Percentiles rank a stretch among this genome's conserved stretches.
Conservation (phyloP, 2,113 vertebrate species). For the Procavia capensis region DNA sequence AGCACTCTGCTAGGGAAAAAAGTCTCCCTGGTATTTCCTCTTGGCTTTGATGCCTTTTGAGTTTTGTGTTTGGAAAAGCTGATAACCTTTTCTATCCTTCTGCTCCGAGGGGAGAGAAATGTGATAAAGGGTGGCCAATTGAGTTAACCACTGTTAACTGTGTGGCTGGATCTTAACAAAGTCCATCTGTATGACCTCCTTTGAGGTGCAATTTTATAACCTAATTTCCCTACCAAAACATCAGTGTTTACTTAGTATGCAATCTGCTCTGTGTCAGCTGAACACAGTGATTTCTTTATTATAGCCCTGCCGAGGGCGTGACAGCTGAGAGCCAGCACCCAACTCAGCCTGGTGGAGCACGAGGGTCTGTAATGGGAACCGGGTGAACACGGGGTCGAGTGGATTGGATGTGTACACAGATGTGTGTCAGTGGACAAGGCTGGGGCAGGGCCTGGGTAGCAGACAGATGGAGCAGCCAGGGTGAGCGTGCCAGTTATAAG, state of each 20-base stretch:
- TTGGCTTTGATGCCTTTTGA: not conserved
- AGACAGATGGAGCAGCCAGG: not conserved
- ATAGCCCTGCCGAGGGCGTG: slow-evolving; percentile 85
- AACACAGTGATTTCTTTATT: slow-evolving; percentile 96
- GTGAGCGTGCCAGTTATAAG: not conserved
- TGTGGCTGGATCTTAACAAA: slow-evolving; percentile 84
- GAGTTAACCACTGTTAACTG: slow-evolving; percentile 80
- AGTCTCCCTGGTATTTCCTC: not conserved
- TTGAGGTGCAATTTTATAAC: slow-evolving; percentile 87
- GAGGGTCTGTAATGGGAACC: slow-evolving; percentile 90
- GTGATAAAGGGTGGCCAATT: slow-evolving; percentile 74
- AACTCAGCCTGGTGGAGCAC: slow-evolving; percentile 88
- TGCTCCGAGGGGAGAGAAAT: not conserved
- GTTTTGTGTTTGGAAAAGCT: slow-evolving; percentile 1
- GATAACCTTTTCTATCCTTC: slow-evolving; percentile 26
- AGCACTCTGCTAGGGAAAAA: not conserved
- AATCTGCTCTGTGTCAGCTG: slow-evolving; percentile 95
- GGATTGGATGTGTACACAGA: slow-evolving; percentile 79
- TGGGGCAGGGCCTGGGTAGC: not conserved
- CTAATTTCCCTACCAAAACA: slow-evolving; percentile 89
- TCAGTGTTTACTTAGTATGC: slow-evolving; percentile 89
- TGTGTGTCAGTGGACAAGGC: slow-evolving; percentile 77
- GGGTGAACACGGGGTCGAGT: slow-evolving; percentile 83
- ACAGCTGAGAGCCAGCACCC: slow-evolving; percentile 89
- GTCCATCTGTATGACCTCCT: slow-evolving; percentile 85